Conservation (phyloP, 2,113 vertebrate genomes). For the Recurvirostra avosetta region DNA sequence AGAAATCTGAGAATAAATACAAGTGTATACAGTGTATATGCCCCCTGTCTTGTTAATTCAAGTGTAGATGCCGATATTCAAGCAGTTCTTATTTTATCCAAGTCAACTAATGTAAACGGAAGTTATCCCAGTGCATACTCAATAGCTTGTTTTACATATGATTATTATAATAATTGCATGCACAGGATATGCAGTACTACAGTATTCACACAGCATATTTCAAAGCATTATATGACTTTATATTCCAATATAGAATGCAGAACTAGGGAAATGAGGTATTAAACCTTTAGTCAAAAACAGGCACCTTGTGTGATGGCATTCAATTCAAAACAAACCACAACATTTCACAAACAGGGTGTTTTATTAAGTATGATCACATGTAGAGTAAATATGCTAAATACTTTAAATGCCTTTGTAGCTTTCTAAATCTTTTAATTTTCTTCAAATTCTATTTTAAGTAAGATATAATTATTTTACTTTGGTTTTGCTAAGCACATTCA, state of each 20-base stretch:
- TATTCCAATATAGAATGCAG: not conserved
- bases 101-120: not conserved
- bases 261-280: not conserved
- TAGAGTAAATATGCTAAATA: conserved; percentile 31
- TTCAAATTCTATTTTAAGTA: not conserved
- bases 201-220: not conserved
- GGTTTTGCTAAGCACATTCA: not conserved
- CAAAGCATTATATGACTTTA: not conserved
- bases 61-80: not conserved
- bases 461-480: not conserved
- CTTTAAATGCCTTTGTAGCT: conserved; percentile 11
- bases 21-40: not conserved
- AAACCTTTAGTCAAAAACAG: not conserved
- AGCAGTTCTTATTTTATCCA: not conserved
- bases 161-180: not conserved
- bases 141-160: not conserved
- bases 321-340: not conserved
- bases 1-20: not conserved
- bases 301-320: not conserved
- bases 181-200: not conserved
- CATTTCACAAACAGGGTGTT: not conserved
- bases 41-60: not conserved
- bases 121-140: not conserved
- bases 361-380: not conserved
- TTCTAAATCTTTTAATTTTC: conserved; percentile 5